Conservation (phyloP, 2,888 invertebrate species). For the Anoplius nigerrimus region DNA sequence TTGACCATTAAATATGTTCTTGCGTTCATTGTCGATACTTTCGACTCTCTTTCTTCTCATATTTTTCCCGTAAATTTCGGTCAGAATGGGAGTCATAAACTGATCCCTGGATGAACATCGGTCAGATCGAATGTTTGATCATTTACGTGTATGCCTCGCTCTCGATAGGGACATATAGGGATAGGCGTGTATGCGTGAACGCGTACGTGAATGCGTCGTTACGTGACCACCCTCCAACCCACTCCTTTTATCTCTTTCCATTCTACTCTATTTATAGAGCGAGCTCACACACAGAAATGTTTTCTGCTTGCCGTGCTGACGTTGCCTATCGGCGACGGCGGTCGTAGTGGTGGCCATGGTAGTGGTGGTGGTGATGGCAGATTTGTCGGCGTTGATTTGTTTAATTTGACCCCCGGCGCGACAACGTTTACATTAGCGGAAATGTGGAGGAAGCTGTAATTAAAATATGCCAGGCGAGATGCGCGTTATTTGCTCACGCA, state of each 20-base stretch:
- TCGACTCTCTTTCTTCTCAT: neutral
- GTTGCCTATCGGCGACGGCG: no score
- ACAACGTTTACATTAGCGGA: neutral
- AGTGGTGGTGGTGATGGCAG: no score
- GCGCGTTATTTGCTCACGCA: conserved; percentile 5
- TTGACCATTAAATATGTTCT: conserved; percentile 15
- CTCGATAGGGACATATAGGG: neutral
- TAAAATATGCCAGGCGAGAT: neutral
- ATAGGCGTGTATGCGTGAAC: neutral
- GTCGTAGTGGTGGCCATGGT: no score
- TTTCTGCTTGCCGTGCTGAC: neutral
- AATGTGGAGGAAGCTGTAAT: neutral
- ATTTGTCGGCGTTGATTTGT: neutral
- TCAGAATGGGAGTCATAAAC: conserved; percentile 10
- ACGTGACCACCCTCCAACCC: neutral
- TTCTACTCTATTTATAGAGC: neutral
- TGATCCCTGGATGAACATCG: conserved; percentile 10
- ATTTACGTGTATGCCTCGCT: conserved; percentile 7
- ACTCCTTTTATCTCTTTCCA: neutral
- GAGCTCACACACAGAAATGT: neutral
- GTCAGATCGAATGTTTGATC: conserved; percentile 16
- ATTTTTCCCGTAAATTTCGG: conserved; percentile 19
- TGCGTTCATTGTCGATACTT: neutral
- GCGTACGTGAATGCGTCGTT: conserved; percentile 7
- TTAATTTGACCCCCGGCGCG: neutral